These are phyloP conservation scores for Drosophila affinis DNA, from an alignment of 2,888 invertebrate genomes.

Conservation along the genomic window DNA sequence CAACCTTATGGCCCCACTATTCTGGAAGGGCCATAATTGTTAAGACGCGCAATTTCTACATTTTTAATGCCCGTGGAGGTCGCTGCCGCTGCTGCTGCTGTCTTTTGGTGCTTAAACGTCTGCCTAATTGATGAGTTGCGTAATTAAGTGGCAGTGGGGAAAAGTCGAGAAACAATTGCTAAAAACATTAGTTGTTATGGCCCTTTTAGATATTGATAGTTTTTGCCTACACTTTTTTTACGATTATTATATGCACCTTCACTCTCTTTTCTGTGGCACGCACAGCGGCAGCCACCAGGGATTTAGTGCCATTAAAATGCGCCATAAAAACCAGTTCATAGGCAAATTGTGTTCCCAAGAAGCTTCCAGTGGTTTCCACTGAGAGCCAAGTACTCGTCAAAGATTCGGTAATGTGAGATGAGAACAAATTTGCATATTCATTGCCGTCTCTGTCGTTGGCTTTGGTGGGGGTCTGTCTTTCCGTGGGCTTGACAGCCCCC, in stretches of 20 bases:
- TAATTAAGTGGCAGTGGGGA: conserved; percentile 80
- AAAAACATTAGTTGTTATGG: conserved; percentile 41
- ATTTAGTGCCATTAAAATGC: conserved; percentile 39
- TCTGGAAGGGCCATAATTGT: conserved; percentile 72
- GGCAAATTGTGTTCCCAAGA: conserved; percentile 43
- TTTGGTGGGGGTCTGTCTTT: not conserved
- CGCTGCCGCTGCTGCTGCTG: not conserved
- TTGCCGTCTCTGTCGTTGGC: conserved; percentile 15
- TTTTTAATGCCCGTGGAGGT: conserved; percentile 65
- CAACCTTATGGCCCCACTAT: conserved; percentile 38
- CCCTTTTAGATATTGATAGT: conserved; percentile 43
- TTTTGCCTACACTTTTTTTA: conserved; percentile 36
- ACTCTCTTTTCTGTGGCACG: conserved; percentile 7
- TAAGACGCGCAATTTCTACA: conserved; percentile 79
- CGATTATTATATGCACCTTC: conserved; percentile 33
- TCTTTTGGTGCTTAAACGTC: conserved; percentile 6
- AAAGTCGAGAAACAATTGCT: conserved; percentile 54
- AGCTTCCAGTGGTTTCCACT: conserved; percentile 2
- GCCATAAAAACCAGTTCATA: conserved; percentile 31
- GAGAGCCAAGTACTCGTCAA: conserved; percentile 15
- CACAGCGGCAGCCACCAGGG: conserved; percentile 1
- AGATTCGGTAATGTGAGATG: conserved; percentile 59
- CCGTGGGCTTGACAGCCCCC: conserved; percentile 4
- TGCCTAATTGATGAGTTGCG: conserved; percentile 80
- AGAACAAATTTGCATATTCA: conserved; percentile 39